Evolutionary conservation across 2,888 invertebrate species (phyloP), one percentile per base, ranked within the genome.

Genomic region (Mesodorylaimus sp.): DNA sequence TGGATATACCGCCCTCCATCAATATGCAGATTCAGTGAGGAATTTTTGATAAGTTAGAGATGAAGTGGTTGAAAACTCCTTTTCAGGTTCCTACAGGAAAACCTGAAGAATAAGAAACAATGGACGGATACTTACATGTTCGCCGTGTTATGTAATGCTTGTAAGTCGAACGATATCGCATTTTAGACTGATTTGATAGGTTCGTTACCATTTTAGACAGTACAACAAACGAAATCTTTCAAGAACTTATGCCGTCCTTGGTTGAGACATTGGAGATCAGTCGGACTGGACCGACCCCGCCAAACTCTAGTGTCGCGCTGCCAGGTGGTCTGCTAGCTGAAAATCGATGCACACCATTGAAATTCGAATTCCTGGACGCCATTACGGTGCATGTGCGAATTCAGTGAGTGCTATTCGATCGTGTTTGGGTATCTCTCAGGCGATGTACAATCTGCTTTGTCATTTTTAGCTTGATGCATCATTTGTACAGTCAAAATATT

Each of bases 61-160:
- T 32, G 32, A 10, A 32, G n/a, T 32, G 32, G 10, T 16, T 32
- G 32, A 16, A 10, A 13, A 13, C 32, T 13, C 10, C 32, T 13
- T 71, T 63, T 60, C 83, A 86, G 70, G 52, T 88, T 81, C 64
- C 72, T 89, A 10, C 85, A 86, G 64, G 85, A 86, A 66, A 72
- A 60, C 49, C 51, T 66, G n/a, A 57, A 53, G 43, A 61, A 57
- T 43, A 65, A 62, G 50, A 59, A 58, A 47, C 54, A 64, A 43
- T 78, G 80, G 57, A 80, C 38, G 13, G 39, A 61, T 25, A 63
- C 91, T 69, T 93, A 81, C 66, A 77, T 85, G 53, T 85, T 91
- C 57, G 83, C 89, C 0, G 73, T 93, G 28, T 74, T 93, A 1
- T 89, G 91, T 68, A 93, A 93, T 71, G 89, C 91, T 0, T 93